Evolutionary conservation across 1,140 invertebrate genomes (phyloP).

Genomic region (Penaeus chinensis): DNA sequence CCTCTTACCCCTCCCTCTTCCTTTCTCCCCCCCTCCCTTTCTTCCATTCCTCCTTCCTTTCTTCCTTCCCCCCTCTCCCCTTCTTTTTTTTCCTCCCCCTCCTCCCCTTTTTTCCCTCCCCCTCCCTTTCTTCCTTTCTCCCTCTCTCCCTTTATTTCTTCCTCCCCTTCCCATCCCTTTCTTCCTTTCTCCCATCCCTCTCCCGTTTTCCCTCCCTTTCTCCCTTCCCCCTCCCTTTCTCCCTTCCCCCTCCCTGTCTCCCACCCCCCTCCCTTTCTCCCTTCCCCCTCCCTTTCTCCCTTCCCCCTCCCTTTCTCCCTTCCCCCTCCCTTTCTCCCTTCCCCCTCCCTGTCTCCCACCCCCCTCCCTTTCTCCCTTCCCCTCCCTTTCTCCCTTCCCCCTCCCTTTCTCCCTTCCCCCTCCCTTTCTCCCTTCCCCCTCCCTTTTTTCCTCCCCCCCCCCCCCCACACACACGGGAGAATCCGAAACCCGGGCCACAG

Average conservation of each 20-base stretch:
- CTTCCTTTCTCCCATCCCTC: neutral
- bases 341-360: neutral
- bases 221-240: neutral
- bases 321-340: neutral
- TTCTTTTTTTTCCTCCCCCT: rapidly evolving
- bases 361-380: neutral
- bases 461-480: neutral
- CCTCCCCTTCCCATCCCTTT: neutral
- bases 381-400: neutral
- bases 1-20: neutral
- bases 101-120: neutral
- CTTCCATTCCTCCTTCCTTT: neutral
- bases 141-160: neutral
- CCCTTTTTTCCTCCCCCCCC: neutral
- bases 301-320: neutral
- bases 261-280: no score
- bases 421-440: neutral
- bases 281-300: neutral
- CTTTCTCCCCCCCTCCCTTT: neutral
- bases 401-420: no score
- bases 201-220: neutral
- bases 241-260: no score
- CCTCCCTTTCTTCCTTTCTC: neutral
- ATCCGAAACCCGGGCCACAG: conserved; percentile 31
- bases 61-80: neutral